Conservation (phyloP, 2,113 vertebrate genomes). For the Geococcyx californianus region DNA sequence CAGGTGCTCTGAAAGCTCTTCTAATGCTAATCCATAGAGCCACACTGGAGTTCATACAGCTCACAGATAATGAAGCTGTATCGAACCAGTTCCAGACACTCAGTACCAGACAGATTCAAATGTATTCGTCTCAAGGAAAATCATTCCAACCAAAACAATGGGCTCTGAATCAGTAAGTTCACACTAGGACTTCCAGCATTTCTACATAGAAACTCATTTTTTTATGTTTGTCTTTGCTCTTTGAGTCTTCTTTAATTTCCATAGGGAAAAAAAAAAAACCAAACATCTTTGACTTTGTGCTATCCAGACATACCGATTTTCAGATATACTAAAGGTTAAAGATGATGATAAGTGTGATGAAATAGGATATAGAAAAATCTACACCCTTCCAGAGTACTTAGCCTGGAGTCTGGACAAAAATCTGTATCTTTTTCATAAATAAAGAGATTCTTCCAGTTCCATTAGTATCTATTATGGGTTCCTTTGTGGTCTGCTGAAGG, state of each 20-base stretch:
- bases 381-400: not conserved
- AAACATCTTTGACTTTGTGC: not conserved
- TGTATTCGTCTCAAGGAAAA: not conserved
- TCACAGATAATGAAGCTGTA: not conserved
- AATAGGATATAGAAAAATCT: not conserved
- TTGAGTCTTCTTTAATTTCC: not conserved
- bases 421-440: not conserved
- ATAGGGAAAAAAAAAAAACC: not conserved
- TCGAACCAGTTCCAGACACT: not conserved
- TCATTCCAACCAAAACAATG: not conserved
- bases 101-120: not conserved
- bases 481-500: not conserved
- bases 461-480: not conserved
- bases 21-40: not conserved
- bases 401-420: not conserved
- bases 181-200: not conserved
- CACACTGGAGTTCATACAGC: not conserved
- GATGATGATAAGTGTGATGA: not conserved
- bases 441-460: not conserved
- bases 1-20: slow-evolving; percentile 12
- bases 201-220: not conserved
- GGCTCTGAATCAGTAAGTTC: not conserved
- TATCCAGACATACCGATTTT: not conserved
- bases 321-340: not conserved
- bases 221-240: not conserved